Conservation (phyloP, 2,797 vertebrate species). For the Acipenser transmontanus region DNA sequence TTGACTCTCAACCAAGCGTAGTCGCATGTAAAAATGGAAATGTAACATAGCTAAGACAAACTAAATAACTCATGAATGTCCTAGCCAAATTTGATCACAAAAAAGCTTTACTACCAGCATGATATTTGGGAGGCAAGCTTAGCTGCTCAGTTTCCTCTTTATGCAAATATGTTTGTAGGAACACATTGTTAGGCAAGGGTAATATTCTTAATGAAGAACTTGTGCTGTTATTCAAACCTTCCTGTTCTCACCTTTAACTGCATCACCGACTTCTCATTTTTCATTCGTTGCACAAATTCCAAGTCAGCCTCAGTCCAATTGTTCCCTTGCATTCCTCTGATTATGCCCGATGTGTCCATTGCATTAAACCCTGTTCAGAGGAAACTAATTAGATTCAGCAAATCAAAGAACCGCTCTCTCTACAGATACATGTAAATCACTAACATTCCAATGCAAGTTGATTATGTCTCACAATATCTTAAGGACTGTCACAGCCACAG, state of each 20-base stretch:
- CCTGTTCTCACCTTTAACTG: conserved; percentile 41
- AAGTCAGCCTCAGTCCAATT: conserved; percentile 39
- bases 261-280: conserved; percentile 35
- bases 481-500: background rate
- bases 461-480: background rate
- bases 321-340: conserved; percentile 57
- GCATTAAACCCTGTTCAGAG: conserved; percentile 16
- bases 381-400: background rate
- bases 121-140: background rate
- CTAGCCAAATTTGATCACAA: too few relatives aligned
- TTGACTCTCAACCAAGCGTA: too few relatives aligned
- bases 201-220: too few relatives aligned
- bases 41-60: too few relatives aligned
- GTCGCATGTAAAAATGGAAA: too few relatives aligned
- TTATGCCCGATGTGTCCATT: conserved; percentile 30
- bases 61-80: too few relatives aligned
- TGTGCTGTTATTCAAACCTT: background rate
- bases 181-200: too few relatives aligned
- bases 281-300: conserved; percentile 48
- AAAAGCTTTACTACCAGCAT: background rate
- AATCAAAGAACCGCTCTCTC: background rate
- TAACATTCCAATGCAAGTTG: background rate
- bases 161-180: too few relatives aligned
- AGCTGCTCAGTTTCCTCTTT: too few relatives aligned
- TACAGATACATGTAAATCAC: background rate